Base-by-base conservation (phyloP, 2,113 vertebrate genomes). In the Aegotheles bennettii region DNA sequence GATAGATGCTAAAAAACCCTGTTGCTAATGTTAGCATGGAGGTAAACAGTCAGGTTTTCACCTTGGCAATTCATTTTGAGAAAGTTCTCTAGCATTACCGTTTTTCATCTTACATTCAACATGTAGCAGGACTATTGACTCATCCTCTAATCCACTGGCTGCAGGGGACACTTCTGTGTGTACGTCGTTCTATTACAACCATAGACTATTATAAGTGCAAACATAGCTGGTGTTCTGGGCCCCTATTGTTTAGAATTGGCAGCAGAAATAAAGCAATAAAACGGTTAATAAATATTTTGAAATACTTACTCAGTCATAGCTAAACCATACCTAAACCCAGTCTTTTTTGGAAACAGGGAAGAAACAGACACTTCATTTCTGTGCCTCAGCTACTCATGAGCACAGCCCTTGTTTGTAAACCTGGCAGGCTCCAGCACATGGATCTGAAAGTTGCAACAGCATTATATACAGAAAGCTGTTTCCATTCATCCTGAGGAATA, bases 241-340 rank as follows among this genome's bases (percentile, higher is more conserved):
- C 80, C 83, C 73, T 69, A 60, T 84, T 96, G 94, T 92, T 94
- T 70, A 48, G 57, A 96, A 82, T 77, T 93, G 85, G 92, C 87
- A 93, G 83, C 74, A 94, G 92, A 96, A 96, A 92, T 73, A 95
- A 97, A 95, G 83, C 65, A 84, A 94, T 90, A 94, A 88, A 95
- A 94, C 70, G 93, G 76, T 91, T 98, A 96, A 87, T 89, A 95
- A 97, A 91, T 57, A 91, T 89, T 97, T 93, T 97, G 82, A 97
- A 97, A 97, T 97, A 95, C 69, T 93, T 92, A 56, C 67, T 97
- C 89, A 68, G 67, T 94, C 75, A 89, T 77, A 90, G 63, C 92
- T 94, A 88, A 82, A 95, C 50, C 84, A 94, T 88, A 93, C 68
- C 50, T 20, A 94, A 95, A 71, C 53, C 36, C 68, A 71, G 36